Evolutionary conservation across 2,888 invertebrate species (phyloP).

Genomic region (Euclidia mi): DNA sequence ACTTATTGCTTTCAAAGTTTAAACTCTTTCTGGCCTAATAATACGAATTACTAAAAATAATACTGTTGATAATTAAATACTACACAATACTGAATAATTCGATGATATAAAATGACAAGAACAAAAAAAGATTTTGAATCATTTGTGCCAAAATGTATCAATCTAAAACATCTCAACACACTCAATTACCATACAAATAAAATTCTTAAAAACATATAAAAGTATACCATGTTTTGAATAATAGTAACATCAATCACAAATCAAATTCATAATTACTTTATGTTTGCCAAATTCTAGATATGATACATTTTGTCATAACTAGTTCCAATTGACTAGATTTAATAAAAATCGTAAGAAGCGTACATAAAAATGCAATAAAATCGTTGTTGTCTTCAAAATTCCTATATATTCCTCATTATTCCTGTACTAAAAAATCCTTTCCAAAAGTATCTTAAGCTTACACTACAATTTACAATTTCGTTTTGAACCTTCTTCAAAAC

Average conservation of each 20-base stretch:
- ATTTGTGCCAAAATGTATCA: no score
- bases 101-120: neutral
- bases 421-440: conserved; percentile 5
- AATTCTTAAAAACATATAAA: no score
- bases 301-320: no score
- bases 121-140: no score
- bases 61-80: conserved; percentile 4
- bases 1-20: no score
- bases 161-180: no score
- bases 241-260: no score
- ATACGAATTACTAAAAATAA: neutral
- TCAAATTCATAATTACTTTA: no score
- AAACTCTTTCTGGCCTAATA: no score
- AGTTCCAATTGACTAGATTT: neutral
- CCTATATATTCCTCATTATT: conserved; percentile 2
- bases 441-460: conserved; percentile 13
- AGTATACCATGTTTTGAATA: no score
- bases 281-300: no score
- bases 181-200: no score
- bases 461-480: conserved; percentile 13
- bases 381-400: neutral
- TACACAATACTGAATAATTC: neutral
- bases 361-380: neutral
- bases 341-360: neutral
- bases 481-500: neutral